Conservation (phyloP, 2,113 vertebrate species). For the Centrocercus urophasianus region DNA sequence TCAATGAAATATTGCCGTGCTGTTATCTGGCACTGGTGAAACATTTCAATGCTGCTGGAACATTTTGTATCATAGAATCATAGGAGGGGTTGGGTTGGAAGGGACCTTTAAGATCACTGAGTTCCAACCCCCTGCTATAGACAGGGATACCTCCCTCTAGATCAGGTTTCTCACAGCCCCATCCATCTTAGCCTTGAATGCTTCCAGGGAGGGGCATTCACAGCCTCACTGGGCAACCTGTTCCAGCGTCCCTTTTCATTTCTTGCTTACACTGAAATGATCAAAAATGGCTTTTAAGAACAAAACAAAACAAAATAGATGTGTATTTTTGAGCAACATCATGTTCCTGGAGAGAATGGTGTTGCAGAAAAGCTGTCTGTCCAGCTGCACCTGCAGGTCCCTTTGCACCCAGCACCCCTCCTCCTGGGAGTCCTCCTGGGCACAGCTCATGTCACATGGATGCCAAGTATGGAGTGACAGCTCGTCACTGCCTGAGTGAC, state of each 20-base stretch:
- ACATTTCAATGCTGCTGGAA: not conserved
- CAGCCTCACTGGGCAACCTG: no score
- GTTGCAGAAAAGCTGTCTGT: not conserved
- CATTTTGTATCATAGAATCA: no score
- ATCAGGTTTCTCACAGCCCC: no score
- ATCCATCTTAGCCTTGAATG: no score
- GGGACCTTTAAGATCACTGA: no score
- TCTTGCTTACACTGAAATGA: rapidly evolving
- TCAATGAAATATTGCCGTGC: not conserved
- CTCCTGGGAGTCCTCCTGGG: no score
- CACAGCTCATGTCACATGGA: not conserved
- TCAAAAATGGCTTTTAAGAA: not conserved
- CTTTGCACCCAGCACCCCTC: no score
- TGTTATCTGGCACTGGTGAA: rapidly evolving
- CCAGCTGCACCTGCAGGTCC: not conserved
- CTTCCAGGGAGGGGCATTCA: no score
- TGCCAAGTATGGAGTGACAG: not conserved
- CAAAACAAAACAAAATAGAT: no score
- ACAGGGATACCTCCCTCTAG: no score
- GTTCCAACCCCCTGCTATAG: no score
- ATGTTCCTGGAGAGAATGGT: not conserved
- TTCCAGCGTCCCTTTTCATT: not conserved
- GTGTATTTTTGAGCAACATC: not conserved
- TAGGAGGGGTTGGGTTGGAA: no score
- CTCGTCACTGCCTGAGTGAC: not conserved